These are phyloP conservation scores for Coenonympha glycerion DNA, from an alignment of 2,888 invertebrate species.

Conservation along the genomic window DNA sequence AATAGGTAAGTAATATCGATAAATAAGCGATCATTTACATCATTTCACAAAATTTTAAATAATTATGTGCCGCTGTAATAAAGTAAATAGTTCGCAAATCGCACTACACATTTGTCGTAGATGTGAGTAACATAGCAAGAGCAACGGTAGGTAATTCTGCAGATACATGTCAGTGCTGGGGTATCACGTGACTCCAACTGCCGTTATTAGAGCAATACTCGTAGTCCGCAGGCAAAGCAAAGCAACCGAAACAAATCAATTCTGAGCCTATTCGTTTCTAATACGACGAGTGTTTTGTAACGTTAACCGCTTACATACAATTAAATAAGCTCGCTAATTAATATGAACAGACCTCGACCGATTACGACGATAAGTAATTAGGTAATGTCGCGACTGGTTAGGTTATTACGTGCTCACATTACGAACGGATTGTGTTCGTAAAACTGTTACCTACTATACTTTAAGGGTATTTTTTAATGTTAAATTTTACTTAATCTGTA, in stretches of 20 bases:
- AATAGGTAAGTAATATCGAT: too few relatives aligned
- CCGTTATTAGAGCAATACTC: slow-evolving; percentile 26
- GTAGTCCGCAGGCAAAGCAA: slow-evolving; percentile 25
- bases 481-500: slow-evolving; percentile 24
- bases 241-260: slow-evolving; percentile 26
- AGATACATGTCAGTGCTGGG: slow-evolving; percentile 16
- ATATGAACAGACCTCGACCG: slow-evolving; percentile 19
- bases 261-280: slow-evolving; percentile 21
- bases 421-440: too few relatives aligned
- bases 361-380: slow-evolving; percentile 14
- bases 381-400: not conserved
- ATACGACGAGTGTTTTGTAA: slow-evolving; percentile 19
- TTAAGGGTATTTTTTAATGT: not conserved
- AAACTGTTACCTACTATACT: not conserved
- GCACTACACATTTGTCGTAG: not conserved
- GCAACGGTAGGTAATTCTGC: too few relatives aligned
- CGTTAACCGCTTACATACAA: slow-evolving; percentile 21
- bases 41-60: too few relatives aligned
- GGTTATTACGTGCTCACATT: not conserved
- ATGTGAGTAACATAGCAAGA: too few relatives aligned
- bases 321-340: slow-evolving; percentile 24
- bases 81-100: too few relatives aligned
- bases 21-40: too few relatives aligned
- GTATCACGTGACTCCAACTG: slow-evolving; percentile 19
- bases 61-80: too few relatives aligned